Evolutionary conservation across 2,888 invertebrate species (phyloP), one percentile per base, ranked within the genome.

Genomic region (Noctua pronuba): DNA sequence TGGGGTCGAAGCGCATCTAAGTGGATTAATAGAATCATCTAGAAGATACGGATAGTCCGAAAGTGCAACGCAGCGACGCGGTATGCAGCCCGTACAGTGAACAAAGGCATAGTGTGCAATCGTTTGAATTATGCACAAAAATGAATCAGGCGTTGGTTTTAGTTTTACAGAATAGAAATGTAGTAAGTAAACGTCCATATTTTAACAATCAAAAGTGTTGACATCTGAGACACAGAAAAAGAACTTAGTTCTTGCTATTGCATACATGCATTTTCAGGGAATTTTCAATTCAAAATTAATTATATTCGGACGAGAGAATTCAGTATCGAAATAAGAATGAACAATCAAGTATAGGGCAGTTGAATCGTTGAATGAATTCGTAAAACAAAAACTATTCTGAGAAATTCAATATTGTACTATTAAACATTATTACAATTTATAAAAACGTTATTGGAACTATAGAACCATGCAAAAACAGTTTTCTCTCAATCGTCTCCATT

Each of bases 401-500:
- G 24, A 35, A 69, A 64, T 46, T 38, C 28, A 38, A 55, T 38
- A 60, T 28, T 35, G n/a, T n/a, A 64, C 28, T 31, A 41, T 10
- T 24, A 74, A 58, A 60, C 6, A 1, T 28, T 13, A 68, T 28
- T 24, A 11, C 46, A 72, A 46, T 3, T 7, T 64, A 74, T 68
- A 60, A 67, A 35, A 68, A 46, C 13, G 49, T 46, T 24, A 16
- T 46, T 55, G 44, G 66, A 78, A 70, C 13, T 21, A 44, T 38
- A 41, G 38, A 60, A 69, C 10, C 41, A 38, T 44, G 16, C 35
- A 58, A 71, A 68, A 76, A 62, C 46, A 13, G n/a, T 79, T 76
- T 64, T 1, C 7, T 64, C 41, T 75, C 28, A 73, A 77, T 81
- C 74, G 73, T 66, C 80, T 79, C 83, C 78, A 82, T 82, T 82